Evolutionary conservation across 2,797 vertebrate genomes (phyloP).

Genomic region (Manis crassicaudata): DNA sequence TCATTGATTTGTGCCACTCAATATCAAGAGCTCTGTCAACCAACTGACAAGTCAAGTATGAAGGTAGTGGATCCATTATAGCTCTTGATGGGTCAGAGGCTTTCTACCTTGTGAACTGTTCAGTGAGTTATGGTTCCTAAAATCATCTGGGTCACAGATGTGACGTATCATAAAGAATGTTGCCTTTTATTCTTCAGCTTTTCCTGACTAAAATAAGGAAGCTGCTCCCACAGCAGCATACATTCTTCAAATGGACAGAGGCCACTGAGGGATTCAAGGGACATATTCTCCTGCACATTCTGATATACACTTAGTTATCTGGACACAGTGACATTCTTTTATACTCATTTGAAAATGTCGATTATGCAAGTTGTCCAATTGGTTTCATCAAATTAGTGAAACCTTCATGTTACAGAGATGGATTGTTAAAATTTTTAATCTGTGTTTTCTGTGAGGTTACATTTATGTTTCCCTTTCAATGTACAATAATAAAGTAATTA

Average conservation of each 20-base stretch:
- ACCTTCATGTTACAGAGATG: background rate
- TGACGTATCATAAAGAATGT: background rate
- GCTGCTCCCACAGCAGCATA: background rate
- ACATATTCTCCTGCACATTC: background rate
- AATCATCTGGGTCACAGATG: background rate
- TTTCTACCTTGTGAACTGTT: background rate
- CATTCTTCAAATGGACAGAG: background rate
- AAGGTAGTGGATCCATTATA: background rate
- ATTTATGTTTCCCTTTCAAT: background rate
- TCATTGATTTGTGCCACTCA: background rate
- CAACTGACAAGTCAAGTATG: background rate
- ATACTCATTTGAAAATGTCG: background rate
- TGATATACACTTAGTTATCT: background rate
- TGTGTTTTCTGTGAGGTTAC: background rate
- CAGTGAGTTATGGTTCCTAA: background rate
- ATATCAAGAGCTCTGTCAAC: background rate
- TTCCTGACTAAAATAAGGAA: background rate
- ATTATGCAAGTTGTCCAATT: background rate
- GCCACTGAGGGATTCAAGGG: background rate
- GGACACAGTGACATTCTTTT: background rate
- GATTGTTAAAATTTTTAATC: background rate
- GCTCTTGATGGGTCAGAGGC: background rate
- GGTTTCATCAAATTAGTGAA: background rate
- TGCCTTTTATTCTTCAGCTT: conserved; percentile 2
- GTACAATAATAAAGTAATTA: background rate